Percentiles rank a stretch among this genome's conserved stretches.
Evolutionary conservation across 2,797 vertebrate genomes (phyloP).

Genomic region (Rhincodon typus): DNA sequence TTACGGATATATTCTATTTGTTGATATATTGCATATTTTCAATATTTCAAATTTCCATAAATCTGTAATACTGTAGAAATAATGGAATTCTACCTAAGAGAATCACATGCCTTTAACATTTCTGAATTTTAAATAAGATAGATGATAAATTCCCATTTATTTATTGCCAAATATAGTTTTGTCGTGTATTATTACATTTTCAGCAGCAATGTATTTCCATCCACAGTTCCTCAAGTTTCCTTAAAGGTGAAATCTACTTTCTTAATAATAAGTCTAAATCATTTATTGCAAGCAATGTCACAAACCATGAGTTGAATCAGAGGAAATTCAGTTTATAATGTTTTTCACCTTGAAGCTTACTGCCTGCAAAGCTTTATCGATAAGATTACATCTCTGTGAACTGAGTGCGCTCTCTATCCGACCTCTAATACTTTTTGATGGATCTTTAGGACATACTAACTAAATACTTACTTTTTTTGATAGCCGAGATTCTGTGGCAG

Average conservation of each 20-base stretch:
- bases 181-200: slow-evolving; percentile 63
- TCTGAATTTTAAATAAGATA: slow-evolving; percentile 64
- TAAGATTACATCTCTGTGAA: slow-evolving; percentile 8
- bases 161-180: slow-evolving; percentile 62
- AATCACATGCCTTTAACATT: slow-evolving; percentile 59
- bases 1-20: slow-evolving; percentile 59
- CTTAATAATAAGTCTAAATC: slow-evolving; percentile 2
- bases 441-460: background rate
- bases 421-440: background rate
- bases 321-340: background rate
- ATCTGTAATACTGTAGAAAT: slow-evolving; percentile 58
- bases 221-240: slow-evolving; percentile 52
- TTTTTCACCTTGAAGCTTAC: background rate
- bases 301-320: background rate
- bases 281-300: slow-evolving; percentile 20
- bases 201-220: slow-evolving; percentile 52
- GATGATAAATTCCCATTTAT: slow-evolving; percentile 62
- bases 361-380: background rate
- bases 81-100: slow-evolving; percentile 64
- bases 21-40: slow-evolving; percentile 54
- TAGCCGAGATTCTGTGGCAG: background rate
- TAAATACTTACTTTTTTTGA: background rate
- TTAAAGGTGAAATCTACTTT: slow-evolving; percentile 42
- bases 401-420: background rate
- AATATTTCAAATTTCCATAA: slow-evolving; percentile 59